Evolutionary conservation across 2,888 invertebrate genomes (phyloP), one percentile per base, ranked within the genome.

Genomic region (Sminthurinus aureus): DNA sequence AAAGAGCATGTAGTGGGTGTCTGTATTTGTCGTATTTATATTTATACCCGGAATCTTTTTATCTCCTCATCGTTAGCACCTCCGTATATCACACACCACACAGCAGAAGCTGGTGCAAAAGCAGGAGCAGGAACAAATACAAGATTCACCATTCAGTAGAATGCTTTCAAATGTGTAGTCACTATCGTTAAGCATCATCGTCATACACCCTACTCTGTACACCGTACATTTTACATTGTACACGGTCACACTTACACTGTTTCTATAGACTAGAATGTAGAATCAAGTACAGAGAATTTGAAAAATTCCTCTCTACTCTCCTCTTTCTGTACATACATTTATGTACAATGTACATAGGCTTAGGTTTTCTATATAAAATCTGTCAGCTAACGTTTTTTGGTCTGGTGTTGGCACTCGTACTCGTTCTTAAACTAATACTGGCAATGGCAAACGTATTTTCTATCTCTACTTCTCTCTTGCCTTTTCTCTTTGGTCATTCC

Each of bases 1-100:
- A 58, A 13, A 58, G 38, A 38, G 38, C 38, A 38, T 38, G 38
- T 38, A 38, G 38, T 38, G 38, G 38, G 38, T 38, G 38, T 58
- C 58, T 58, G 58, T 58, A 58, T 58, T 58, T 24, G 15, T 71
- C 24, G 26, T 26, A 71, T 71, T 24, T 71, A 11, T 71, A 71
- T 71, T 22, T 71, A 24, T 71, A 52, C 76, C n/a, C 22, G 24
- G 74, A 81, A 22, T 52, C 24, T 67, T 79, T 67, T 20, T 79
- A 79, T 79, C 81, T 73, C 11, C 52, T 73, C 81, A 64, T 81
- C 81, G 58, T 73, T 81, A 81, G 58, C 81, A 81, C 81, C 81
- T 81, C 20, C 74, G 69, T 20, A 26, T 67, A 20, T 81, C n/a
- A 26, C 50, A 24, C 22, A 64, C 58, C 76, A 75, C 75, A 18